These are phyloP conservation scores for Petrocephalus schoutedeni DNA, from an alignment of 2,797 vertebrate species.

Conservation along the genomic window DNA sequence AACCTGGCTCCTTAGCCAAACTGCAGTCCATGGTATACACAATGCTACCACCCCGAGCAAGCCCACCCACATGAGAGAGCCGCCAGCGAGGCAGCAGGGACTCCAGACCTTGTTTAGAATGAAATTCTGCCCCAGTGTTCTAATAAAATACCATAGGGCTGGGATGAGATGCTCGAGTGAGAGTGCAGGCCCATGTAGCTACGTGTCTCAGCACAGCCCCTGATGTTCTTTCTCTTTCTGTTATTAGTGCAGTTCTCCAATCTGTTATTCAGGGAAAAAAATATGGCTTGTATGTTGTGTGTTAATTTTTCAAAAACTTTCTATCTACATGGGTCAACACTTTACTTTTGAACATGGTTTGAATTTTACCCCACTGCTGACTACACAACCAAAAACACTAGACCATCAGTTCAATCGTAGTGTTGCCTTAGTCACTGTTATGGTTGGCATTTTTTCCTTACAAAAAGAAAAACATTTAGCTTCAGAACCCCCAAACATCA, in stretches of 20 bases:
- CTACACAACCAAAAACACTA: background rate
- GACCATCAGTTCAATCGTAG: background rate
- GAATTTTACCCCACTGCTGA: background rate
- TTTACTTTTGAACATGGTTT: too few species aligned
- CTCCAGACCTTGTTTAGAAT: background rate
- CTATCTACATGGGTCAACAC: background rate
- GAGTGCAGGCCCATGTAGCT: background rate
- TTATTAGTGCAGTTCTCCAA: background rate
- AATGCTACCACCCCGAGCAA: background rate
- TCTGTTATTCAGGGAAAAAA: background rate
- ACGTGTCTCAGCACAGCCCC: background rate
- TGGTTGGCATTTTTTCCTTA: background rate
- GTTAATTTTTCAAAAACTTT: background rate
- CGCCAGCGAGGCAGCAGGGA: background rate
- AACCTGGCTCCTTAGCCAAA: background rate
- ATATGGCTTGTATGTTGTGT: background rate
- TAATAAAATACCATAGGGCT: background rate
- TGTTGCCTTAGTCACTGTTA: background rate
- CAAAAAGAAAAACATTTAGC: background rate
- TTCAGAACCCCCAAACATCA: background rate
- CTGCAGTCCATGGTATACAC: background rate
- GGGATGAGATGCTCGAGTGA: background rate
- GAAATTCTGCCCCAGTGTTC: background rate
- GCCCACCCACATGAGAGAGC: background rate
- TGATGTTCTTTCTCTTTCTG: background rate